phyloP scores from a whole-genome alignment of 2,113 vertebrate species.

The Callospermophilus lateralis region DNA sequence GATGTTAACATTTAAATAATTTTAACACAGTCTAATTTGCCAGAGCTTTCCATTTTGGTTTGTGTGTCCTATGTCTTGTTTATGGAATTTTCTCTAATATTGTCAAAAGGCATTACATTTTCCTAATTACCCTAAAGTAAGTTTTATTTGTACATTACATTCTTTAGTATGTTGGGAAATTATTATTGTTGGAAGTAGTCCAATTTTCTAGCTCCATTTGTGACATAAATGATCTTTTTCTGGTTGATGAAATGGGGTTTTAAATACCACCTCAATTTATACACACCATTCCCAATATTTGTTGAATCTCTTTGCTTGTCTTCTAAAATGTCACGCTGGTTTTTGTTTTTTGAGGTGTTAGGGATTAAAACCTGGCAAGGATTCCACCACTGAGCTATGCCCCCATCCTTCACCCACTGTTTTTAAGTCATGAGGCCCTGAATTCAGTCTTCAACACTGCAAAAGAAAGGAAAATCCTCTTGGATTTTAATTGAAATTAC shows the following conservation, averaged over 20 bases:
- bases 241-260: not conserved
- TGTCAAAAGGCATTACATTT: not conserved
- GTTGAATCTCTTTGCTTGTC: not conserved
- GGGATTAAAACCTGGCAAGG: too few species aligned
- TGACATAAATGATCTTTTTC: not conserved
- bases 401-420: too few species aligned
- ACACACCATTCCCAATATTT: not conserved
- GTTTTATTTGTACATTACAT: not conserved
- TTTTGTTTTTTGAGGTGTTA: too few species aligned
- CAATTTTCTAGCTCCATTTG: not conserved
- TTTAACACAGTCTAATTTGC: not conserved
- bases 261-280: not conserved
- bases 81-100: not conserved
- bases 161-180: not conserved
- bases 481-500: not conserved
- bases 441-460: too few species aligned
- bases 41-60: not conserved
- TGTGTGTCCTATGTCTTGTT: not conserved
- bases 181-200: not conserved
- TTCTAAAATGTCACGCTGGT: not conserved
- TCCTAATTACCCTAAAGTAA: not conserved
- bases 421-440: not conserved
- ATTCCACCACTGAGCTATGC: too few species aligned
- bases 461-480: not conserved
- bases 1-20: not conserved